phyloP scores from a whole-genome alignment of 2,888 invertebrate genomes.

The Mythimna pallens region DNA sequence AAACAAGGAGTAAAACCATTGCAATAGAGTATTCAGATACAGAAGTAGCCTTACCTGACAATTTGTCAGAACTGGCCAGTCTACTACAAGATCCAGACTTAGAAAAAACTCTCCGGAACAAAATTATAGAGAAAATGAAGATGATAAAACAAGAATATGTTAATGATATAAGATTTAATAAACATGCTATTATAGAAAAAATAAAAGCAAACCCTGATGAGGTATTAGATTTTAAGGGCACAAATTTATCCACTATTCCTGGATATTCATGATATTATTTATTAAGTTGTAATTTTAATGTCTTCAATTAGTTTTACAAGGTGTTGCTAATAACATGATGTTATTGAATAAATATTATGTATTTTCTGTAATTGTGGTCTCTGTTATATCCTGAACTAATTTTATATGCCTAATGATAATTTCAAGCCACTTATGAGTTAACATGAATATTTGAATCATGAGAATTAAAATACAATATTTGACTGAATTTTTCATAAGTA shows the following conservation, averaged over 20 bases:
- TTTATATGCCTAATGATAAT: too few species aligned
- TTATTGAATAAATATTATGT: slow-evolving; percentile 23
- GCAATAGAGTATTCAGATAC: slow-evolving; percentile 75
- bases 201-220: slow-evolving; percentile 78
- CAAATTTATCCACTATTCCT: slow-evolving; percentile 78
- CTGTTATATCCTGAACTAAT: background rate
- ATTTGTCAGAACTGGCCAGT: slow-evolving; percentile 70
- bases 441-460: too few species aligned
- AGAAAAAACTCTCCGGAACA: slow-evolving; percentile 71
- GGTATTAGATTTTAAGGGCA: slow-evolving; percentile 80
- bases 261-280: slow-evolving; percentile 74
- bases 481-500: too few species aligned
- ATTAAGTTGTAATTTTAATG: background rate
- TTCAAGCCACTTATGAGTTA: too few species aligned
- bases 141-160: slow-evolving; percentile 72
- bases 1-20: slow-evolving; percentile 60
- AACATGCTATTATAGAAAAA: slow-evolving; percentile 75
- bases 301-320: background rate
- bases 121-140: slow-evolving; percentile 78
- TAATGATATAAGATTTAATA: slow-evolving; percentile 78
- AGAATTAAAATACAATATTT: too few species aligned
- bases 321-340: background rate
- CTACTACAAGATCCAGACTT: slow-evolving; percentile 75
- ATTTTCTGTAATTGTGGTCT: slow-evolving; percentile 1
- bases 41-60: slow-evolving; percentile 74